A percentile compares a stretch with the other conserved stretches of the same genome.
phyloP scores from a whole-genome alignment of 2,113 vertebrate genomes.

The Alaudala cheleensis region DNA sequence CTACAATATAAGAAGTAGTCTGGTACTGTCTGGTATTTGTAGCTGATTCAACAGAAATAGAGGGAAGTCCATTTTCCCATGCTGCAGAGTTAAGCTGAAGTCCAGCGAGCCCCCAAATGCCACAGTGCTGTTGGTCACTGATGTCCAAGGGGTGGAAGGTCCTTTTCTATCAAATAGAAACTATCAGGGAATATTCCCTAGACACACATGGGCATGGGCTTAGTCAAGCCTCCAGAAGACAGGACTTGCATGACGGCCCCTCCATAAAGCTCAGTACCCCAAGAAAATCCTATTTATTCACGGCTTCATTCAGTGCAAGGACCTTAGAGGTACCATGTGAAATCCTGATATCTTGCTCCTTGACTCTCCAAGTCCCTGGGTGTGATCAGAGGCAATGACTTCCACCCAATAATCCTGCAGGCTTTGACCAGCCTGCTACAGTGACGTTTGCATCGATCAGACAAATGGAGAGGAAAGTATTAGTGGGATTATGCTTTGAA shows the following conservation, averaged over 20 bases:
- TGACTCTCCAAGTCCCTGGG: neutral
- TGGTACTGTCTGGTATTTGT: neutral
- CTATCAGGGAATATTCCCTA: neutral
- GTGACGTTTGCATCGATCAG: neutral
- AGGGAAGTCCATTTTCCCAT: neutral
- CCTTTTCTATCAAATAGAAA: neutral
- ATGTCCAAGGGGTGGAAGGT: neutral
- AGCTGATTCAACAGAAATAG: neutral
- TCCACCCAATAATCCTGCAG: neutral
- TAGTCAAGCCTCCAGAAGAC: neutral
- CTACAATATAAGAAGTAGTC: neutral
- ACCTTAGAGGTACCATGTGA: rapidly evolving
- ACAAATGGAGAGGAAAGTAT: neutral
- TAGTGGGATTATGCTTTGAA: neutral
- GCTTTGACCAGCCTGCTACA: neutral
- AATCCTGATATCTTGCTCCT: neutral
- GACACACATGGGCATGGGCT: rapidly evolving
- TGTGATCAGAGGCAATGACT: neutral
- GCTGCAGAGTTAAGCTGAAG: neutral
- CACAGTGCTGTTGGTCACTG: neutral
- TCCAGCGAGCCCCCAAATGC: neutral
- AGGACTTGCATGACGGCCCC: neutral
- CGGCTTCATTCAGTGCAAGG: neutral
- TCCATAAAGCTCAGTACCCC: neutral
- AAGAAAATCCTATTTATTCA: neutral